Evolutionary conservation across 2,888 invertebrate species (phyloP), one percentile per base, ranked within the genome.

Genomic region (Anticlea derivata): DNA sequence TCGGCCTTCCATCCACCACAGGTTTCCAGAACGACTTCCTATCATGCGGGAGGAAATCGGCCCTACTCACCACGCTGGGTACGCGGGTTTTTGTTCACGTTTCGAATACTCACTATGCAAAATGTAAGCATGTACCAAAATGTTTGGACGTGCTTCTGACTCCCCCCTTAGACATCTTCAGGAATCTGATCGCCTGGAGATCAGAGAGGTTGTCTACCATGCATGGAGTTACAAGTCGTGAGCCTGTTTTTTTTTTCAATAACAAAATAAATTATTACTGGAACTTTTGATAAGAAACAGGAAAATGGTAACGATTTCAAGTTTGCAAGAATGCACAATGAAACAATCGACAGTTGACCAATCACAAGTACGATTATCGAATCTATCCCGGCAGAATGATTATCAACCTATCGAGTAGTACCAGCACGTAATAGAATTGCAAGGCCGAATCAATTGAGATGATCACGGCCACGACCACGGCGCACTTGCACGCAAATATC

Each of bases 401-500:
- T 66, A 63, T 60, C 65, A 67, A 63, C 65, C 65, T 63, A 64
- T 72, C 60, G 66, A 69, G 68, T 64, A 63, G 58, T 60, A 66
- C 65, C 63, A 49, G 61, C 57, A 62, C 57, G 72, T 70, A 82
- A 84, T 80, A 66, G 76, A 82, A 75, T 70, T 70, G 80, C 86
- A 86, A 86, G 86, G 86, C 70, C 76, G 72, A 78, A 84, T 69
- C 75, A 84, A 86, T 87, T 81, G 80, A 72, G 65, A 60, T 63
- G 70, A 67, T 73, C 70, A 72, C 71, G 73, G 75, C 66, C 75
- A 68, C 70, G 66, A 66, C 57, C 70, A 62, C 50, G 61, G 55
- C 58, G 44, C 55, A 20, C 29, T 3, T 44, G 49, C 50, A 55
- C 48, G 55, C 44, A 44, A 55, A 52, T 51, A 52, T 45, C 20